phyloP scores from a whole-genome alignment of 2,797 vertebrate species.

The Pitangus sulphuratus region DNA sequence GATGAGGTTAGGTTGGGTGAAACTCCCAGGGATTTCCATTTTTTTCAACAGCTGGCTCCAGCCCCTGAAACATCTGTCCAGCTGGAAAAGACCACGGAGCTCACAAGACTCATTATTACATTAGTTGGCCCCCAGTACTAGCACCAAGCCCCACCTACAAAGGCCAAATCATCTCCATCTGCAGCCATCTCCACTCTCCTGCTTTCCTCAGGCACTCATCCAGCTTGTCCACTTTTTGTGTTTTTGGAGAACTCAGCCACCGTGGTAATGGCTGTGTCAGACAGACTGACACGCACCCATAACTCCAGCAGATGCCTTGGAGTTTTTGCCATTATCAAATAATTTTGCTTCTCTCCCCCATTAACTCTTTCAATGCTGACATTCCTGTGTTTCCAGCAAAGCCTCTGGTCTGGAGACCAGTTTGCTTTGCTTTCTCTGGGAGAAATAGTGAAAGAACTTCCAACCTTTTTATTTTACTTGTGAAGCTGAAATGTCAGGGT shows the following conservation, averaged over 20 bases:
- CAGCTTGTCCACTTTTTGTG: background rate
- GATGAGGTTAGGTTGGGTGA: slow-evolving; percentile 52
- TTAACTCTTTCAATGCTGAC: background rate
- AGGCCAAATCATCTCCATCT: background rate
- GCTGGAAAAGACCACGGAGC: background rate
- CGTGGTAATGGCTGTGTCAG: slow-evolving; percentile 28
- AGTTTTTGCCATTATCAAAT: slow-evolving; percentile 10
- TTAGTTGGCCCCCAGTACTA: background rate
- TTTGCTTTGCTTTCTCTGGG: background rate
- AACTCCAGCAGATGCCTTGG: background rate
- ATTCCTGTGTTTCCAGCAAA: accelerated
- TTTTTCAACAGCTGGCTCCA: background rate
- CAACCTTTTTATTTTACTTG: background rate
- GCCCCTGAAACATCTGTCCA: background rate
- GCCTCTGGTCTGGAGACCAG: background rate
- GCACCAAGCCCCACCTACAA: background rate
- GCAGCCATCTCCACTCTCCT: background rate
- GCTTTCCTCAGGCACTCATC: background rate
- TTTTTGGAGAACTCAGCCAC: slow-evolving; percentile 35
- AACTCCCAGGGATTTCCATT: slow-evolving; percentile 15
- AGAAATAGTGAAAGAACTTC: background rate
- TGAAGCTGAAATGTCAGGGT: background rate
- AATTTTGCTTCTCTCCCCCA: background rate
- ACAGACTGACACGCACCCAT: slow-evolving; percentile 14
- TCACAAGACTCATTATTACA: background rate